These are phyloP conservation scores for Drosophila carrolli DNA, from an alignment of 1,140 invertebrate genomes.

Conservation along the genomic window DNA sequence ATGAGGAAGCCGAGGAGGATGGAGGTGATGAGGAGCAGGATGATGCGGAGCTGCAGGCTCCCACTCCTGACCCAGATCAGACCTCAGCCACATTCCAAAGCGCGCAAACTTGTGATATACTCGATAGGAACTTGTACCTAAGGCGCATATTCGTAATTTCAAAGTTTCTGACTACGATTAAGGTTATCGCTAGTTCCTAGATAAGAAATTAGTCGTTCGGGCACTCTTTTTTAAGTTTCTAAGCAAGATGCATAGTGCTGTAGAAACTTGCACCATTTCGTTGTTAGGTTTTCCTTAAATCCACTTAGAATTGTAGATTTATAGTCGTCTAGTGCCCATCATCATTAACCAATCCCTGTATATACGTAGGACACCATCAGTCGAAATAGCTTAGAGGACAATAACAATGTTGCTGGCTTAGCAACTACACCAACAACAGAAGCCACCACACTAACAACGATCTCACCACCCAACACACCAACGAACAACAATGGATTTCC, in stretches of 20 bases:
- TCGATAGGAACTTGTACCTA: slow-evolving; percentile 76
- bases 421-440: slow-evolving; percentile 18
- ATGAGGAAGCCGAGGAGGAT: neutral
- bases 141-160: slow-evolving; percentile 71
- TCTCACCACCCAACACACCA: slow-evolving; percentile 15
- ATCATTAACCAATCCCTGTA: slow-evolving; percentile 12
- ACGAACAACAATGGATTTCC: slow-evolving; percentile 14
- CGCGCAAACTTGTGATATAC: slow-evolving; percentile 74
- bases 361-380: slow-evolving; percentile 62
- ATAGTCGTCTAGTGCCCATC: neutral
- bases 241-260: neutral
- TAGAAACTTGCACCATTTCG: neutral
- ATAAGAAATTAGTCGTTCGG: neutral
- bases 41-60: slow-evolving; percentile 12
- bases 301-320: neutral
- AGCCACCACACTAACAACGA: slow-evolving; percentile 10
- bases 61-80: slow-evolving; percentile 17
- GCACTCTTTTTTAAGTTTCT: neutral
- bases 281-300: neutral
- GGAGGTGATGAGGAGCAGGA: slow-evolving; percentile 10
- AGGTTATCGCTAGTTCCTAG: slow-evolving; percentile 15
- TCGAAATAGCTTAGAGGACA: slow-evolving; percentile 61
- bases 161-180: neutral
- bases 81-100: slow-evolving; percentile 20
- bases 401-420: slow-evolving; percentile 50